A percentile compares a stretch with the other conserved stretches of the same genome.
These are phyloP conservation scores for Malurus leucopterus DNA, from an alignment of 2,797 vertebrate genomes.

Conservation along the genomic window DNA sequence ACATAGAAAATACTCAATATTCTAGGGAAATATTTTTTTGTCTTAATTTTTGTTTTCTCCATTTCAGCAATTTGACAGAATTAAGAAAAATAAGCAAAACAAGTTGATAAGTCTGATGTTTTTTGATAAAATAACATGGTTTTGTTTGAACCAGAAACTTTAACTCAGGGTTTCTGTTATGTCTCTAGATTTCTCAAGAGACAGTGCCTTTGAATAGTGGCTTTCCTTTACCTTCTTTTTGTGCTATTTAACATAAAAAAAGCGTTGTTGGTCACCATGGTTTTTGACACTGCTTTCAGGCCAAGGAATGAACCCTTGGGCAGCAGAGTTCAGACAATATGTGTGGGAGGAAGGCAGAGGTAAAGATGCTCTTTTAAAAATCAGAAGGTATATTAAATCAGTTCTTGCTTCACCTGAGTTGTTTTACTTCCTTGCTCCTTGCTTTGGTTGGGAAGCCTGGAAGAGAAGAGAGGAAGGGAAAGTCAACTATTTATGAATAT, in stretches of 20 bases:
- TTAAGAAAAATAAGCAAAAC: not conserved
- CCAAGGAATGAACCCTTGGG: not conserved
- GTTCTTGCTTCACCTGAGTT: slow-evolving; percentile 17
- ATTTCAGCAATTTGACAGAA: not conserved
- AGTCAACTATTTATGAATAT: slow-evolving; percentile 22
- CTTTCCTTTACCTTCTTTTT: not conserved
- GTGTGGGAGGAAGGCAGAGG: slow-evolving; percentile 3
- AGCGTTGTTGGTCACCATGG: not conserved
- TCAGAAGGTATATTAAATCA: slow-evolving; percentile 35
- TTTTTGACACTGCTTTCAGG: not conserved
- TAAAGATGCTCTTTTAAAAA: slow-evolving; percentile 36
- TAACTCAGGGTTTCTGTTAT: not conserved
- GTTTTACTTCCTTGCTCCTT: not conserved
- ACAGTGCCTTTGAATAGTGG: not conserved
- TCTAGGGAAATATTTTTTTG: not conserved
- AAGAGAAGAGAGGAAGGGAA: not conserved
- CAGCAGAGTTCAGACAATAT: not conserved
- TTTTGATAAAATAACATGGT: not conserved
- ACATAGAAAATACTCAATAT: not conserved
- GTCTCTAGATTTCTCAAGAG: not conserved
- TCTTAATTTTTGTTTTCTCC: not conserved
- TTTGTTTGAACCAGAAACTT: not conserved
- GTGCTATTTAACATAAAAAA: not conserved
- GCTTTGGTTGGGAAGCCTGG: not conserved
- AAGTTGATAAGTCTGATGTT: not conserved